Evolutionary conservation across 2,797 vertebrate genomes (phyloP).

Genomic region (Botia almorhae): DNA sequence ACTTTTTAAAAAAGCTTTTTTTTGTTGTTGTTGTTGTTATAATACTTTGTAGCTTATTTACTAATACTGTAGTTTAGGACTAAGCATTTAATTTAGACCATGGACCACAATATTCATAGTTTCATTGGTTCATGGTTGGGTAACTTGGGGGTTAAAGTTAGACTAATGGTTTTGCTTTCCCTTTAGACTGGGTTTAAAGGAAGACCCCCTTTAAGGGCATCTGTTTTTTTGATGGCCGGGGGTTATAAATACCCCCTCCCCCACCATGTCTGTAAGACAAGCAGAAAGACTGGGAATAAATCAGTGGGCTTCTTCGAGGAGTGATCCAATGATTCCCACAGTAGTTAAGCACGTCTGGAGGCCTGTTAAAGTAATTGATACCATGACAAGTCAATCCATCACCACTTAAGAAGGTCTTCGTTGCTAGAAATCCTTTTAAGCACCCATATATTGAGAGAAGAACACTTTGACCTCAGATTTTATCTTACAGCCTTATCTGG

Average conservation of each 20-base stretch:
- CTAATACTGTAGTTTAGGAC: background rate
- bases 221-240: constrained; percentile 22
- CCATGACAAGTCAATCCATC: constrained; percentile 59
- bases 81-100: background rate
- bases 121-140: constrained; percentile 23
- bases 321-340: constrained; percentile 51
- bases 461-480: constrained; percentile 49
- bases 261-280: constrained; percentile 29
- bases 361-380: constrained; percentile 69
- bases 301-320: constrained; percentile 64
- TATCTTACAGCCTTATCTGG: constrained; percentile 41
- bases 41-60: too few species aligned
- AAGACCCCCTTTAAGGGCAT: constrained; percentile 16
- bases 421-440: constrained; percentile 58
- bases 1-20: too few species aligned
- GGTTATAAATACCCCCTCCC: constrained; percentile 43
- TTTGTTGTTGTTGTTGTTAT: background rate
- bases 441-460: constrained; percentile 35
- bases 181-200: constrained; percentile 33
- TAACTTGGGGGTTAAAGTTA: constrained; percentile 34
- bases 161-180: constrained; percentile 30
- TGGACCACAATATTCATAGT: background rate
- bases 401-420: constrained; percentile 55
- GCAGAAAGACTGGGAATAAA: constrained; percentile 56
- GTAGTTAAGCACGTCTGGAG: constrained; percentile 53